Conservation (phyloP, 2,797 vertebrate genomes). For the Sebastes taczanowskii region DNA sequence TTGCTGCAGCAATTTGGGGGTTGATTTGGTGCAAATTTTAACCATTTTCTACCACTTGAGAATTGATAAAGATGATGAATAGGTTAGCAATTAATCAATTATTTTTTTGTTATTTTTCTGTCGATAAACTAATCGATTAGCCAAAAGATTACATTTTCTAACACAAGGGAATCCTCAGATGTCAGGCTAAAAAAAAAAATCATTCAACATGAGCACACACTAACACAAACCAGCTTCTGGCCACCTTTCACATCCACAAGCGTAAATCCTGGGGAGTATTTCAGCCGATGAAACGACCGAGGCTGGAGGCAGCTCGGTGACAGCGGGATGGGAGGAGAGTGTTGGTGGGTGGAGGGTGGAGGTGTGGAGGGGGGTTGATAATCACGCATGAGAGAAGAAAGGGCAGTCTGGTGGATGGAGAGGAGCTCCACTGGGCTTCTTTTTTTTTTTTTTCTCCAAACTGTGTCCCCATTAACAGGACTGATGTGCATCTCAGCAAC, state of each 20-base stretch:
- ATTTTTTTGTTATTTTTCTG: no score
- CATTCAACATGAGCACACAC: background rate
- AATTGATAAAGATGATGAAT: no score
- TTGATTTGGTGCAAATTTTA: no score
- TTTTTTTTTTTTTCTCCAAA: slow-evolving; percentile 2
- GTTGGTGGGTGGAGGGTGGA: background rate
- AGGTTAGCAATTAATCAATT: no score
- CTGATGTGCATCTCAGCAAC: slow-evolving; percentile 68
- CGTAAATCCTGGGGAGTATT: slow-evolving; percentile 27
- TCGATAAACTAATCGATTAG: no score
- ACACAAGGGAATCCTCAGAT: background rate
- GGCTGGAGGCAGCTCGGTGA: slow-evolving; percentile 58
- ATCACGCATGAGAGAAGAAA: slow-evolving; percentile 71
- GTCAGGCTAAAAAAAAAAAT: background rate
- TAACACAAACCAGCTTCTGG: background rate
- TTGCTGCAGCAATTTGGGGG: no score
- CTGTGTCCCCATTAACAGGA: slow-evolving; percentile 71
- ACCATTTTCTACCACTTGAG: no score
- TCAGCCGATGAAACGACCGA: slow-evolving; percentile 42
- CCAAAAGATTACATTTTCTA: slow-evolving; percentile 3
- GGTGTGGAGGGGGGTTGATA: slow-evolving; percentile 46
- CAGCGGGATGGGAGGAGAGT: slow-evolving; percentile 50
- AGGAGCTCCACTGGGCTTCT: slow-evolving; percentile 44
- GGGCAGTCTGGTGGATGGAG: slow-evolving; percentile 53
- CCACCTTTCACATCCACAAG: slow-evolving; percentile 1